Base-by-base conservation (phyloP, 2,888 invertebrate genomes). In the Tenodera sinensis region DNA sequence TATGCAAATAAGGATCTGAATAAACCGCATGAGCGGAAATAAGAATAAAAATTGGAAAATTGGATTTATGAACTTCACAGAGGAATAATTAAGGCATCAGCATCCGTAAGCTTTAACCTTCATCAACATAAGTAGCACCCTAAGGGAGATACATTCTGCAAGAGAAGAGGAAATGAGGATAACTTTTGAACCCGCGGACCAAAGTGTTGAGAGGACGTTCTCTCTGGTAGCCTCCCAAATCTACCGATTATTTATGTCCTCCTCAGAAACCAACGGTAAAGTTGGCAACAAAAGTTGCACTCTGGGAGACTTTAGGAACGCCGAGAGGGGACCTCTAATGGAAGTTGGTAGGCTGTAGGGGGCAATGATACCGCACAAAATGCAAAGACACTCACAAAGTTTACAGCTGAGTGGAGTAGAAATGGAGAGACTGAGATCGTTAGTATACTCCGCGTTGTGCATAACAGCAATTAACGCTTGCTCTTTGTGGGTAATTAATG, bases 401-500 rank as follows among this genome's bases (percentile, higher is more conserved):
- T 87, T 30, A 20, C 42, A 12, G 42, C 27, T 42, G 84, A n/a
- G 84, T 34, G 20, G 20, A 34, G 34, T 34, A 85, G 85, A 47
- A n/a, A 54, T 30, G 82, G 87, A 28, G 42, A 28, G 34, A 6
- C 27, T 25, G 82, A 12, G 82, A 42, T 87, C 87, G 82, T 87
- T 87, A 87, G 83, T 87, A 83, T 28, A 71, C 25, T 71, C 54
- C 54, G 81, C 81, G 83, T 85, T 85, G 85, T 83, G 34, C 34
- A 87, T 87, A 87, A 87, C 81, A 87, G 87, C 87, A 87, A 87
- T 87, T 87, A 87, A 87, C 82, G 42, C 82, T 34, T 83, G 87
- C 87, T 83, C 83, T 87, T 83, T 87, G 87, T 87, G 87, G 87
- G 87, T 87, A 87, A 87, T 87, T 87, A 87, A 87, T 87, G 87